Conservation (phyloP, 2,797 vertebrate species). For the Phrynocephalus forsythii region DNA sequence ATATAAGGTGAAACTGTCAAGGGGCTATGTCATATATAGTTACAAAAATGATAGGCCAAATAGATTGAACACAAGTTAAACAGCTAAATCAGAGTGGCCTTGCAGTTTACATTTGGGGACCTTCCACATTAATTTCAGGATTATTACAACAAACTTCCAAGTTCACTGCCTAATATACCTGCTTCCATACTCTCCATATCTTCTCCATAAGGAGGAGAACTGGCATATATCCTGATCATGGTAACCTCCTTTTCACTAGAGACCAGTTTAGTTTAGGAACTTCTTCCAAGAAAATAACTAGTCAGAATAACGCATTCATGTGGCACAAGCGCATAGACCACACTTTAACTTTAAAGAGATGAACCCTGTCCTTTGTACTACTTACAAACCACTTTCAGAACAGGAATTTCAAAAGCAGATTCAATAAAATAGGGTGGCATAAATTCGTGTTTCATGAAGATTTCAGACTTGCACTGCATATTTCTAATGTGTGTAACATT, state of each 20-base stretch:
- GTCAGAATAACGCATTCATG: not conserved
- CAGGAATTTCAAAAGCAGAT: no score
- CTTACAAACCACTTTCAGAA: no score
- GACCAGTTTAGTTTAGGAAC: conserved; percentile 31
- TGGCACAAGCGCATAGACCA: not conserved
- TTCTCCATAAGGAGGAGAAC: conserved; percentile 31
- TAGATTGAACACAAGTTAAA: not conserved
- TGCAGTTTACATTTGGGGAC: conserved; percentile 10
- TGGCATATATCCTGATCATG: not conserved
- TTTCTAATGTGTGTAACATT: no score
- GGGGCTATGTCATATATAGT: conserved; percentile 9
- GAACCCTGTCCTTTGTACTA: no score
- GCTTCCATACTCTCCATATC: conserved; percentile 39
- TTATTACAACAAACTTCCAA: conserved; percentile 43
- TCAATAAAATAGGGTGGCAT: no score
- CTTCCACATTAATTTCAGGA: conserved; percentile 37
- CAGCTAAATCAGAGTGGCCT: not conserved
- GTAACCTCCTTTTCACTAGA: conserved; percentile 18
- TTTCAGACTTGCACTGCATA: no score
- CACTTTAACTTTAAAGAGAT: not conserved
- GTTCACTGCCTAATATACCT: conserved; percentile 35
- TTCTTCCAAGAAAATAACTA: conserved; percentile 18
- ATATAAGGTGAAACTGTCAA: not conserved
- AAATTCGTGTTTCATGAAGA: no score
- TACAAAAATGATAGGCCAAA: not conserved